phyloP scores from a whole-genome alignment of 2,888 invertebrate species.

The Erebia epiphron region DNA sequence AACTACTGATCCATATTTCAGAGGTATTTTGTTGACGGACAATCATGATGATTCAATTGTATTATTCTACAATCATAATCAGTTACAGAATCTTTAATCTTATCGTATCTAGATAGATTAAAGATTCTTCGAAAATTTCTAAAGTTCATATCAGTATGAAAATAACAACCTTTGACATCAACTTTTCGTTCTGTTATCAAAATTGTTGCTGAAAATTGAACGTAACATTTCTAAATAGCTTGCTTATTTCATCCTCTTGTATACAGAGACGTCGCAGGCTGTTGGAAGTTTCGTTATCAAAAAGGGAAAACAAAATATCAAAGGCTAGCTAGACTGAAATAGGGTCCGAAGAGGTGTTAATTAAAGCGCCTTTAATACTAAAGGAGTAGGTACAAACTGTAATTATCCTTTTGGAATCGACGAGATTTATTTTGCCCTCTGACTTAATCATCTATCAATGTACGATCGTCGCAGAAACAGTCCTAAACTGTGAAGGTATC shows the following conservation, averaged over 20 bases:
- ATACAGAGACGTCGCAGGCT: not conserved
- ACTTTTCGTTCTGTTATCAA: not conserved
- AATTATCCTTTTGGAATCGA: slow-evolving; percentile 16
- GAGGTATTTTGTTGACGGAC: no score
- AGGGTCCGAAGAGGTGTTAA: not conserved
- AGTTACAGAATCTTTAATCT: no score
- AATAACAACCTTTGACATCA: not conserved
- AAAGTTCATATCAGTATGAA: not conserved
- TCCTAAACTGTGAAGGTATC: no score
- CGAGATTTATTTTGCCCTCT: not conserved
- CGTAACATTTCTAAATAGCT: no score
- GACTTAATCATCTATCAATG: no score
- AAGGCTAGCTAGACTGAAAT: not conserved
- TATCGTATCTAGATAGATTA: no score
- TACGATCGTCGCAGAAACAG: no score
- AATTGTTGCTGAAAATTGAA: not conserved
- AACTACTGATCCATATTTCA: no score
- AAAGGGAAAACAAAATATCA: slow-evolving; percentile 1
- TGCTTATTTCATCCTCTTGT: not conserved
- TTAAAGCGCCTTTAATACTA: slow-evolving; percentile 5
- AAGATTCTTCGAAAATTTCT: no score
- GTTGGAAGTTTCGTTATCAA: not conserved
- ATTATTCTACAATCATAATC: no score
- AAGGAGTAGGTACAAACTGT: slow-evolving; percentile 6
- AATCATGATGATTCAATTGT: no score